Evolutionary conservation across 2,888 invertebrate species (phyloP), one percentile per base, ranked within the genome.

Genomic region (Eristalis arbustorum): DNA sequence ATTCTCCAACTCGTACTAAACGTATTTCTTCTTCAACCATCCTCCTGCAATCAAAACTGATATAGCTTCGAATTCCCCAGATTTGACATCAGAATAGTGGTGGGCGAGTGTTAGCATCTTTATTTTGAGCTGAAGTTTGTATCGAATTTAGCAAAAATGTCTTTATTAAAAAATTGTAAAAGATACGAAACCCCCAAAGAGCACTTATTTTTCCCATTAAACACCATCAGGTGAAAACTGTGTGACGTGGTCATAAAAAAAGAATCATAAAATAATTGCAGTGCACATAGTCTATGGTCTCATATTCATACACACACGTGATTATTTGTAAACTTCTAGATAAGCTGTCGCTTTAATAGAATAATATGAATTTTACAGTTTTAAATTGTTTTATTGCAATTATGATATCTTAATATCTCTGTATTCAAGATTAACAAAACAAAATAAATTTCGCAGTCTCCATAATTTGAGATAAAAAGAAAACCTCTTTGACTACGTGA

Each of bases 381-480:
- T 59, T 25, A 59, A 25, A 59, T 13, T 25, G 25, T 28, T 59
- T 59, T 59, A 59, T 59, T 59, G 59, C 59, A 59, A 13, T 23
- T 22, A 14, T 59, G 59, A n/a, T n/a, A n/a, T n/a, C n/a, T n/a
- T 13, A 25, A 59, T 59, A 25, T 59, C 49, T 49, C 18, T 49
- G 18, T 13, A 59, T 6, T 3, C 25, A 59, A 25, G 18, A 18
- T 8, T n/a, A 49, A 49, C 1, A 25, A 59, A 59, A 23, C 23
- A 25, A 5, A 59, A 59, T 13, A 59, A 25, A 59, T n/a, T 49
- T 2, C 23, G 13, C 59, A 59, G 3, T 59, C 59, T 23, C 59
- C 59, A 59, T 59, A 59, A 59, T 59, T 59, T 59, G 3, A 14
- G 59, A 59, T 59, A 59, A 59, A 31, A 59, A 59, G 49, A 49